Base-by-base conservation (phyloP, 2,113 vertebrate genomes). In the Eleginops maclovinus region DNA sequence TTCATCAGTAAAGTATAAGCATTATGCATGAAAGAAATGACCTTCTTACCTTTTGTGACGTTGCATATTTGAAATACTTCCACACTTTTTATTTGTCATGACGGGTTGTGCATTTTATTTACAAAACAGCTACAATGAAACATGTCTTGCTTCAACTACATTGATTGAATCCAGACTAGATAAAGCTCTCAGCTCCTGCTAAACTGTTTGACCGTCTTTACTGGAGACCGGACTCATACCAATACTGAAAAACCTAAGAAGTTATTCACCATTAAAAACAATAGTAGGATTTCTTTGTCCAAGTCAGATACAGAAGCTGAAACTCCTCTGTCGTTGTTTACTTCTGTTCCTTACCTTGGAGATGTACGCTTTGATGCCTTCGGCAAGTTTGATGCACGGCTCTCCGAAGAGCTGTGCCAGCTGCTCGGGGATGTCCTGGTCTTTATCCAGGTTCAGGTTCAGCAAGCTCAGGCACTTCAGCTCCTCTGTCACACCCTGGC, bases 281-380 rank as follows among this genome's bases (percentile, higher is more conserved):
- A 8, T 36, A 11, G 12, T 9, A 6, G 1, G 12, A 15, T 21
- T 31, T n/a, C 3, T 12, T 51, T 11, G 16, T 28, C 49, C n/a
- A 65, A 12, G 17, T 19, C 26, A 43, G 24, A 0, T 36, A 36
- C 31, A 36, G 31, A 36, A 8, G 31, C 8, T 36, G 1, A 36
- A 36, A 8, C 31, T 36, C 31, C 31, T 36, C 31, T 36, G 2
- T 9, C n/a, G 13, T 19, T 26, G n/a, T 31, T 3, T 28, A 10
- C 2, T 9, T 3, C 49, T 0, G 31, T 24, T 31, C 76, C 91
- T 93, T 85, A 97, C 96, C 94, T 93, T 96, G 82, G 94, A 95
- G 83, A 96, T 94, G 3, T 96, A 97, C 10, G 94, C 89, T 87
- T 96, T 96, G 93, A 97, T 95, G 86, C 94, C 95, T 83, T 93